Evolutionary conservation across 2,113 vertebrate genomes (phyloP).

Genomic region (Phaethornis superciliosus): DNA sequence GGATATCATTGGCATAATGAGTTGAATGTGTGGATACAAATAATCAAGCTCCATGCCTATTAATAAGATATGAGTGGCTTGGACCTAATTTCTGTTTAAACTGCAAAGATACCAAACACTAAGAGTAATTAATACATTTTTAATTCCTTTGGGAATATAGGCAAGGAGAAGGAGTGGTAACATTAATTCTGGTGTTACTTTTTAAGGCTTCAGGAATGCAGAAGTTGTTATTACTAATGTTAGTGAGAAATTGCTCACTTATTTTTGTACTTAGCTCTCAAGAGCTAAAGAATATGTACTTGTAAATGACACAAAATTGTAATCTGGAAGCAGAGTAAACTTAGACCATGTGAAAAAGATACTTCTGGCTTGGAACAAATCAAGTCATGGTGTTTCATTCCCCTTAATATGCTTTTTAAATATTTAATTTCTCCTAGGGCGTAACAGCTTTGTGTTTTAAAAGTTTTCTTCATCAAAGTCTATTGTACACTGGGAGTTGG

Average conservation of each 20-base stretch:
- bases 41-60: background rate
- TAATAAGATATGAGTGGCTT: background rate
- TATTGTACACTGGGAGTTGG: background rate
- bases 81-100: background rate
- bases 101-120: background rate
- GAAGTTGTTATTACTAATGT: background rate
- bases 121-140: background rate
- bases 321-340: background rate
- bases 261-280: background rate
- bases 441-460: background rate
- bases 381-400: background rate
- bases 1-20: background rate
- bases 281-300: background rate
- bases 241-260: background rate
- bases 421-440: background rate
- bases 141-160: conserved; percentile 1
- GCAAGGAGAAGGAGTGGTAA: background rate
- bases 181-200: background rate
- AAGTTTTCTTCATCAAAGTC: background rate
- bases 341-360: background rate
- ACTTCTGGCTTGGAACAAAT: background rate
- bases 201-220: background rate
- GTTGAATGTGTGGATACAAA: background rate
- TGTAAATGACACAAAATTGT: background rate
- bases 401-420: background rate